These are phyloP conservation scores for Stegodyphus dumicola DNA, from an alignment of 1,140 invertebrate species.

Conservation along the genomic window DNA sequence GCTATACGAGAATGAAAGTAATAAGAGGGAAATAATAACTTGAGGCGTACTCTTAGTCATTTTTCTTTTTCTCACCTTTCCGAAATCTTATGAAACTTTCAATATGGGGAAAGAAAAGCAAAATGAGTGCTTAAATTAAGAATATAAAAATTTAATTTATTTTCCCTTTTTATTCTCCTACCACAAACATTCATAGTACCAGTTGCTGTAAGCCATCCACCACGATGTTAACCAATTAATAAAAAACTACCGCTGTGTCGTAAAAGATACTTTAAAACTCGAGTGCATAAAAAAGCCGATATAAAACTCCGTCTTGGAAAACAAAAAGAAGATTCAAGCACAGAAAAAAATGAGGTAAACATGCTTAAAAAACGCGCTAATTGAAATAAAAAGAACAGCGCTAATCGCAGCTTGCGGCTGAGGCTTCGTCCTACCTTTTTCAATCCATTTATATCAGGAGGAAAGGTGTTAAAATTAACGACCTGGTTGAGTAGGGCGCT, in stretches of 20 bases:
- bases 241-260: background rate
- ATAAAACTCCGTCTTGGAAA: background rate
- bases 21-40: no score
- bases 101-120: no score
- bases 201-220: background rate
- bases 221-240: background rate
- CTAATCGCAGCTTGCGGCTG: slow-evolving; percentile 3
- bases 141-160: slow-evolving; percentile 1
- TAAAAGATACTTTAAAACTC: no score
- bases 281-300: background rate
- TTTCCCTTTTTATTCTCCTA: background rate
- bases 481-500: slow-evolving; percentile 8
- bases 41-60: no score
- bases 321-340: slow-evolving; percentile 9
- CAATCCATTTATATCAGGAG: slow-evolving; percentile 38
- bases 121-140: background rate
- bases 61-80: no score
- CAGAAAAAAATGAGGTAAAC: background rate
- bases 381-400: slow-evolving; percentile 46
- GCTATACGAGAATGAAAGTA: no score
- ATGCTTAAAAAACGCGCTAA: slow-evolving; percentile 24
- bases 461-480: slow-evolving; percentile 60
- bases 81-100: no score
- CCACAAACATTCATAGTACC: background rate
- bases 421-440: background rate